Percentiles rank a stretch among this genome's conserved stretches.
Conservation (phyloP, 2,113 vertebrate species). For the Anguilla japonica region DNA sequence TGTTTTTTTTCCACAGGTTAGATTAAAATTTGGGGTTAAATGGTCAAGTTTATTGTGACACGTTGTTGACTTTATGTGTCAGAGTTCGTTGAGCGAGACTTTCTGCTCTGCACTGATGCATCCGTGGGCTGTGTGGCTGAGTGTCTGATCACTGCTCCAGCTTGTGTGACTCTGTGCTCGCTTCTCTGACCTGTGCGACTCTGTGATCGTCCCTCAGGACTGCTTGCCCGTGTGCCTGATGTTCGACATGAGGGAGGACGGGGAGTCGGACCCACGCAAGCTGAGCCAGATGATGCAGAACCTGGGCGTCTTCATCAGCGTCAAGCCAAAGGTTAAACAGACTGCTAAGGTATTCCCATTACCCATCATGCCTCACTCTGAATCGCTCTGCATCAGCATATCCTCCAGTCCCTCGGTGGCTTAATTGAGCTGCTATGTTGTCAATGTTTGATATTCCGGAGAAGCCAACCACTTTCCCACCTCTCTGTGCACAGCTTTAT, state of each 20-base stretch:
- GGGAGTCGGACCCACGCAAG: conserved; percentile 61
- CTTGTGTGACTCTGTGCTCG: neutral
- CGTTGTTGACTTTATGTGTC: no score
- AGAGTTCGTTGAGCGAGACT: neutral
- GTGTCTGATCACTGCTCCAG: neutral
- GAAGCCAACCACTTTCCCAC: no score
- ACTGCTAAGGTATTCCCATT: conserved; percentile 65
- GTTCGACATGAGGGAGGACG: conserved; percentile 77
- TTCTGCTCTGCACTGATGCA: neutral
- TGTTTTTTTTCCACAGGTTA: no score
- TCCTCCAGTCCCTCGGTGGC: neutral
- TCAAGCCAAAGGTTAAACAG: conserved; percentile 77
- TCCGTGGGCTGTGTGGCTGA: neutral
- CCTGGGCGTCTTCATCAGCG: conserved; percentile 74
- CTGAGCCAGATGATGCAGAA: conserved; percentile 75
- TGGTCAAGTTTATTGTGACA: no score
- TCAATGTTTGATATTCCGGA: neutral
- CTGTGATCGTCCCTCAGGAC: conserved; percentile 55
- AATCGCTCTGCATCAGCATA: neutral
- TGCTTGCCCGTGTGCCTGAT: conserved; percentile 77
- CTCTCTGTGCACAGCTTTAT: neutral
- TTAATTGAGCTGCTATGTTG: neutral
- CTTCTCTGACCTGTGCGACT: neutral
- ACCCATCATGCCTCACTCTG: neutral
- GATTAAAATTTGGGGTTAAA: no score